A percentile compares a stretch with the other conserved stretches of the same genome.
Conservation (phyloP, 2,113 vertebrate species). For the Smithornis capensis region DNA sequence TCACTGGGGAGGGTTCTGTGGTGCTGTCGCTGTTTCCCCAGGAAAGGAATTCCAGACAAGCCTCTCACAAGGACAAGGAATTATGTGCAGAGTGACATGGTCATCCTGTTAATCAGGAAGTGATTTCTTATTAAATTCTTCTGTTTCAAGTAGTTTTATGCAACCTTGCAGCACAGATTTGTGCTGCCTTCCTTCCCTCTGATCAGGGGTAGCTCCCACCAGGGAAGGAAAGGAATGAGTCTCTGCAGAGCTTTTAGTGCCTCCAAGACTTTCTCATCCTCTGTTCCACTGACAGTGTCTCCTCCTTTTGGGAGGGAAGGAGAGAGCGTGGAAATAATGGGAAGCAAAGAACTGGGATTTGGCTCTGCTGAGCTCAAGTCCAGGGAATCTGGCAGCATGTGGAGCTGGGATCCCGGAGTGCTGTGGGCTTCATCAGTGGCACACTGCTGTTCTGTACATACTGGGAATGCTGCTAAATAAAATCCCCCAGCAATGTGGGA, state of each 20-base stretch:
- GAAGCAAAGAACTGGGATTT: neutral
- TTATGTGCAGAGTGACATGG: neutral
- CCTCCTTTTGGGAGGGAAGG: neutral
- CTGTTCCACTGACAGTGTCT: fast-evolving
- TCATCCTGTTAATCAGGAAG: neutral
- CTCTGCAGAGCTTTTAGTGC: neutral
- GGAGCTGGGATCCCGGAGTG: neutral
- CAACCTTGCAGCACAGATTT: neutral
- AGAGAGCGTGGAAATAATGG: neutral
- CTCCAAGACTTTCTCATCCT: neutral
- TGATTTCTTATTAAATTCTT: neutral
- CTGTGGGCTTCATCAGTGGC: neutral
- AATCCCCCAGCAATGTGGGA: fast-evolving
- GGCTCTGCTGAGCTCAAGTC: neutral
- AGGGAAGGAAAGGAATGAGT: no score
- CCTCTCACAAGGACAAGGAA: neutral
- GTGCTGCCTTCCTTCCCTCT: neutral
- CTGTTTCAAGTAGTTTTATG: neutral
- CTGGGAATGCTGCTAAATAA: no score
- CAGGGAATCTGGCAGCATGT: fast-evolving
- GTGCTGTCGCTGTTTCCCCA: neutral
- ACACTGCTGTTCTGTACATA: fast-evolving
- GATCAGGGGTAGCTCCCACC: neutral
- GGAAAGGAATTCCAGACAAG: neutral
- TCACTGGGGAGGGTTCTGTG: neutral